These are phyloP conservation scores for Tragelaphus eurycerus DNA, from an alignment of 2,797 vertebrate species.

Conservation along the genomic window DNA sequence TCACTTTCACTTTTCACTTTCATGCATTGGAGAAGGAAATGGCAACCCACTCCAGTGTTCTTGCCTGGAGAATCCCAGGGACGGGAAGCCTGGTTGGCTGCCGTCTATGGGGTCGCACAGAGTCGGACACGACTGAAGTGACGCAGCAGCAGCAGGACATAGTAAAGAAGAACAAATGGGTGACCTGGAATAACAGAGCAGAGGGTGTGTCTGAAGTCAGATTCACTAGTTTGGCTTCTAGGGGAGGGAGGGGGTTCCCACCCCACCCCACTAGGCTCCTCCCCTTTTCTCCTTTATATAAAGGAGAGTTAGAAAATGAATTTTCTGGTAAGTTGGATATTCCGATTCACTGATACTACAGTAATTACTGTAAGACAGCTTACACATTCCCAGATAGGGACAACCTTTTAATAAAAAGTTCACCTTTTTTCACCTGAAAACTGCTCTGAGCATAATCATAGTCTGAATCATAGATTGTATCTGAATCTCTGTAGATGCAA, in stretches of 20 bases:
- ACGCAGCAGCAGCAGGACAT: no score
- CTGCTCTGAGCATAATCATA: not conserved
- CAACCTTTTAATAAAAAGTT: not conserved
- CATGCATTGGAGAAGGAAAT: no score
- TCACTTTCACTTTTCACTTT: no score
- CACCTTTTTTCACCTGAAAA: not conserved
- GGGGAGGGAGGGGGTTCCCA: not conserved
- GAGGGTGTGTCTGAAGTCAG: not conserved
- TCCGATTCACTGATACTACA: not conserved
- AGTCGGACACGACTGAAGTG: no score
- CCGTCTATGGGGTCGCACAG: no score
- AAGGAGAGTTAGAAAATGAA: not conserved
- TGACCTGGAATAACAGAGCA: not conserved
- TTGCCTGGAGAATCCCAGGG: no score
- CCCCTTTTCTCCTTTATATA: not conserved
- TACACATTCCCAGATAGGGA: not conserved
- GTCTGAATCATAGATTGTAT: not conserved
- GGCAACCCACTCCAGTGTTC: no score
- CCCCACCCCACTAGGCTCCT: accelerated
- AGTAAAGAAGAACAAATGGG: no score
- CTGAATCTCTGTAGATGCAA: not conserved
- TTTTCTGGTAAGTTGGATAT: not conserved
- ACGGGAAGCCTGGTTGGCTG: no score
- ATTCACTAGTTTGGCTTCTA: not conserved
- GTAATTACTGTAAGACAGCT: not conserved